Evolutionary conservation across 2,888 invertebrate species (phyloP).

Genomic region (Plemyria rubiginata): DNA sequence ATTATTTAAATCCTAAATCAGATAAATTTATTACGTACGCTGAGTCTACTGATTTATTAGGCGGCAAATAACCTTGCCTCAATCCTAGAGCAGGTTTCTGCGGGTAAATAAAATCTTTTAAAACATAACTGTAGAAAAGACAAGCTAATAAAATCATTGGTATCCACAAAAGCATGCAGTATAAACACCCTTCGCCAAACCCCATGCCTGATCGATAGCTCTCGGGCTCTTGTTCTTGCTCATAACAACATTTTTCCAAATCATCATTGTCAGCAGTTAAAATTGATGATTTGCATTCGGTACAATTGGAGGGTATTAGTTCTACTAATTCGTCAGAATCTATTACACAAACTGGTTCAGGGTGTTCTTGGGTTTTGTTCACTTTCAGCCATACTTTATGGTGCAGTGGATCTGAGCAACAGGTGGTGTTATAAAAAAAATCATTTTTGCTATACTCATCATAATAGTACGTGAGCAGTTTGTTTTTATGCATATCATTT

Average conservation of each 20-base stretch:
- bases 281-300: neutral
- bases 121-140: constrained; percentile 57
- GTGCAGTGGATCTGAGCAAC: neutral
- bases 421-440: neutral
- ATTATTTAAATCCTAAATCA: constrained; percentile 17
- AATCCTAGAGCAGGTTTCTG: neutral
- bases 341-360: neutral
- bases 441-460: constrained; percentile 39
- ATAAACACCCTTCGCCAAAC: constrained; percentile 58
- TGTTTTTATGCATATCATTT: constrained; percentile 43
- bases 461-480: constrained; percentile 56
- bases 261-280: constrained; percentile 25
- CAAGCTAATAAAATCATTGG: constrained; percentile 55
- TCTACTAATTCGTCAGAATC: constrained; percentile 4
- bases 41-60: neutral
- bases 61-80: neutral
- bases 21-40: constrained; percentile 9
- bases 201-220: constrained; percentile 47
- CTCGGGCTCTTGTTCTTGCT: neutral
- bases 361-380: neutral
- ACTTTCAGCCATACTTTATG: constrained; percentile 5
- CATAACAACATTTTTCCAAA: constrained; percentile 22
- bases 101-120: constrained; percentile 43
- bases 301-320: neutral
- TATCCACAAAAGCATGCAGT: constrained; percentile 64